phyloP scores from a whole-genome alignment of 1,140 invertebrate species.

The Teleopsis dalmanni region DNA sequence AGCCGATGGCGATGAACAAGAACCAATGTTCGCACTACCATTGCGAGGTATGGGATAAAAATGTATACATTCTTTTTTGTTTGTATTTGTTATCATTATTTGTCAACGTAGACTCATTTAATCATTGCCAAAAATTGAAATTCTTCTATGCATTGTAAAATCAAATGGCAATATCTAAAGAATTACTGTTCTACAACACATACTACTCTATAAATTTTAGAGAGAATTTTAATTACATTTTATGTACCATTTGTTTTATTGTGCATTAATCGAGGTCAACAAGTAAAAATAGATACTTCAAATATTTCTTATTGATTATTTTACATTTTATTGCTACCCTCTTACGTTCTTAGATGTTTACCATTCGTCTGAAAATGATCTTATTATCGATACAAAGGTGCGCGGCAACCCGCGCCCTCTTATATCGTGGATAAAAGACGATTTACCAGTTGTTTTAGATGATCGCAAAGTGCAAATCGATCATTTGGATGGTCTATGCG shows the following conservation, averaged over 20 bases:
- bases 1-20: constrained; percentile 39
- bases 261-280: no score
- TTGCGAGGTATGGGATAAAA: constrained; percentile 32
- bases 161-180: no score
- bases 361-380: constrained; percentile 60
- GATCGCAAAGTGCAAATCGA: constrained; percentile 59
- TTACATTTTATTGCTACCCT: no score
- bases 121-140: no score
- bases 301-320: no score
- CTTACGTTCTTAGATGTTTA: constrained; percentile 53
- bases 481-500: constrained; percentile 64
- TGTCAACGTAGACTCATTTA: no score
- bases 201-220: no score
- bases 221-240: no score
- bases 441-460: constrained; percentile 49
- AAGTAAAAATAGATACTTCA: no score
- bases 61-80: background rate
- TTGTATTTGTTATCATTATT: constrained; percentile 4
- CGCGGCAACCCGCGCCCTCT: constrained; percentile 63
- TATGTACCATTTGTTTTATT: no score
- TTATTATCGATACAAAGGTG: constrained; percentile 68
- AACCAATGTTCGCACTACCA: constrained; percentile 41
- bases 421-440: constrained; percentile 72
- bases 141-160: no score
- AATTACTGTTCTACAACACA: no score